These are phyloP conservation scores for Pygathrix nemaeus DNA, from an alignment of 2,113 vertebrate species.

Conservation along the genomic window DNA sequence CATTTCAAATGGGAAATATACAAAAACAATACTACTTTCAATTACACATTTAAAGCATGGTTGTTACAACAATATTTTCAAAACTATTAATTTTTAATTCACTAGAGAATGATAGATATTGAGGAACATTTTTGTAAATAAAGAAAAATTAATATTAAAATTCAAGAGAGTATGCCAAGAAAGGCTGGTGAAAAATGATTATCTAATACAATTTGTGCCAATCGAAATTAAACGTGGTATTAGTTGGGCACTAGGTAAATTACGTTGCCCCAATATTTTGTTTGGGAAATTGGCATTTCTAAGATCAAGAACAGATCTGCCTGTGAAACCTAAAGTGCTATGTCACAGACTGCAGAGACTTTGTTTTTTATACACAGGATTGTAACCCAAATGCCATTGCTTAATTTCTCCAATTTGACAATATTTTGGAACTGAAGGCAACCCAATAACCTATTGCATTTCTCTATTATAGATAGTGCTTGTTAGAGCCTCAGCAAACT, in stretches of 20 bases:
- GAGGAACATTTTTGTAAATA: neutral
- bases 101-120: neutral
- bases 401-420: neutral
- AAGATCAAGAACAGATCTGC: neutral
- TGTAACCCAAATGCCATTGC: neutral
- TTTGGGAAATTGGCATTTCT: neutral
- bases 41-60: neutral
- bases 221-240: neutral
- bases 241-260: neutral
- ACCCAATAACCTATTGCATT: neutral
- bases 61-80: neutral
- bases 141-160: neutral
- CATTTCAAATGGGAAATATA: neutral
- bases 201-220: neutral
- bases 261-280: neutral
- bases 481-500: neutral
- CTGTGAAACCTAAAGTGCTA: neutral
- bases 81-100: neutral
- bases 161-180: neutral
- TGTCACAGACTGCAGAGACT: neutral
- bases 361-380: neutral
- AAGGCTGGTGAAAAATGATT: neutral
- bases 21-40: neutral
- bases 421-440: neutral
- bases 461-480: neutral